phyloP scores from a whole-genome alignment of 2,888 invertebrate genomes.

The Cephus nigrinus region DNA sequence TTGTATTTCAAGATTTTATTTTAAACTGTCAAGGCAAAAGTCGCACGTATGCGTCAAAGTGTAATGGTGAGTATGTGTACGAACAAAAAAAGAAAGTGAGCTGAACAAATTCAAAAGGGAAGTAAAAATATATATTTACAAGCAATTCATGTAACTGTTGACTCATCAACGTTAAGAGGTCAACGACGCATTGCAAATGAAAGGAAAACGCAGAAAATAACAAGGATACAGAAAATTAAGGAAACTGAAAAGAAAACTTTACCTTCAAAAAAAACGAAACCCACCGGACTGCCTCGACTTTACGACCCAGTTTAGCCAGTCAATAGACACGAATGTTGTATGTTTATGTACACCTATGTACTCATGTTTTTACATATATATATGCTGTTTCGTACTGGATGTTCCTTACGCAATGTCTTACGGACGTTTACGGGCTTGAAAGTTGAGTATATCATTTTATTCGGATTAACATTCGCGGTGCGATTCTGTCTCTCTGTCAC shows the following conservation, averaged over 20 bases:
- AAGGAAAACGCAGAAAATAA: no score
- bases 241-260: background rate
- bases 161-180: background rate
- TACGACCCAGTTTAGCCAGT: background rate
- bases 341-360: background rate
- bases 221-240: no score
- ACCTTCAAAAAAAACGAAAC: background rate
- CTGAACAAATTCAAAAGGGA: background rate
- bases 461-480: background rate
- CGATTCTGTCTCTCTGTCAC: background rate
- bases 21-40: background rate
- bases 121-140: background rate
- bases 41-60: background rate
- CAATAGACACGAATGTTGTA: background rate
- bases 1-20: conserved; percentile 42
- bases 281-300: background rate
- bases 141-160: background rate
- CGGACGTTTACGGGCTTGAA: background rate
- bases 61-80: background rate
- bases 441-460: background rate
- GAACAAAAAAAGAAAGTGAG: background rate
- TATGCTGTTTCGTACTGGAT: background rate
- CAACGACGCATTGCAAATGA: no score
- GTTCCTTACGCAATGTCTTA: background rate
- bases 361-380: background rate